These are phyloP conservation scores for Zeuzera pyrina DNA, from an alignment of 2,888 invertebrate genomes.

Conservation along the genomic window DNA sequence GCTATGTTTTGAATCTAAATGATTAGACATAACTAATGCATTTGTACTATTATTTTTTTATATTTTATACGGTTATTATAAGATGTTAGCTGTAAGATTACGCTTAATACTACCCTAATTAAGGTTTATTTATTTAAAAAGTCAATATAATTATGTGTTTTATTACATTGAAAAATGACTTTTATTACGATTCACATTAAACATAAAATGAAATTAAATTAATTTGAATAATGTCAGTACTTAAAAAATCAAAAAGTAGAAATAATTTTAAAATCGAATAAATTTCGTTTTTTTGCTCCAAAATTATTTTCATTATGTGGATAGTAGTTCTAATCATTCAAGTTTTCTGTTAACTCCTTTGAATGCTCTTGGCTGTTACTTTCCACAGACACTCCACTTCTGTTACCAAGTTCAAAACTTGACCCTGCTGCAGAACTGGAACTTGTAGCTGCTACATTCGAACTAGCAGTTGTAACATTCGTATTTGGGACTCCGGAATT, in stretches of 20 bases:
- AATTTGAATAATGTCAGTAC: too few relatives aligned
- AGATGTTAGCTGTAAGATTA: constrained; percentile 51
- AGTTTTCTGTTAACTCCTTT: constrained; percentile 1
- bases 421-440: constrained; percentile 7
- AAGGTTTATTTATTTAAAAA: constrained; percentile 70
- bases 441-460: constrained; percentile 1
- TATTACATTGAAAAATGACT: constrained; percentile 37
- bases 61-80: constrained; percentile 42
- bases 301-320: too few relatives aligned
- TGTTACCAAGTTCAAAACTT: constrained; percentile 3
- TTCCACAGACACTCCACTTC: constrained; percentile 1
- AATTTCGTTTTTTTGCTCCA: too few relatives aligned
- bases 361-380: too few relatives aligned
- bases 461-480: not conserved
- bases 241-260: too few relatives aligned
- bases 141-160: constrained; percentile 70
- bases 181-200: constrained; percentile 29
- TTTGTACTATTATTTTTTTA: constrained; percentile 44
- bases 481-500: not conserved
- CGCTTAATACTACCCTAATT: constrained; percentile 57
- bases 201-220: constrained; percentile 14
- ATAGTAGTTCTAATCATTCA: too few relatives aligned
- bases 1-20: constrained; percentile 25
- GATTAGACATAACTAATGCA: constrained; percentile 37
- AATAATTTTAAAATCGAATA: too few relatives aligned